Base-by-base conservation (phyloP, 2,797 vertebrate genomes). In the Phyllotis vaccarum region DNA sequence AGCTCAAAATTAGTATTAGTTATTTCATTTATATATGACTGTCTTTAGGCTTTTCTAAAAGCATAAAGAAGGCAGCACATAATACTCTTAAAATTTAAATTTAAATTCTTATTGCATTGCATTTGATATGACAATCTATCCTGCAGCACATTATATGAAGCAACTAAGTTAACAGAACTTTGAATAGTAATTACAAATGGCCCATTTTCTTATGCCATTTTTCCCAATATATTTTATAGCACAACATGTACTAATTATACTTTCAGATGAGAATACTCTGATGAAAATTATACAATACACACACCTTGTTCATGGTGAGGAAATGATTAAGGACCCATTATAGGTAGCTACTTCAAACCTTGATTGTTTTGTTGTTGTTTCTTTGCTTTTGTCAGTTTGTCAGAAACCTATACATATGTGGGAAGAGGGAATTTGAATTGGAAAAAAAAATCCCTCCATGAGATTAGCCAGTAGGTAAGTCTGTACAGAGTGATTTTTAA, bases 1-100 rank as follows among this genome's bases (percentile, higher is more conserved):
- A 94, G 91, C 5, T 88, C 97, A 93, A 96, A 93, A 97, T 97
- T 89, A 80, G 7, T 87, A 89, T 94, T 94, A 97, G 96, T 97
- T 60, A 96, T 96, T 95, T 96, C 29, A 60, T 93, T 94, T 93
- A 93, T 91, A 97, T 98, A 95, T 93, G 96, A 97, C 90, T 86
- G 52, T 94, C 62, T 93, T 79, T 76, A 92, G 54, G 54, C 85
- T 82, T 96, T 88, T 97, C 95, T 97, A 82, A 13, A 60, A 93
- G n/a, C 7, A 29, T 74, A 76, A 56, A 9, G 80, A 90, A 93
- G 27, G 74, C 9, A 82, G 60, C 0, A 60, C 70, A 80, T 96
- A 92, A 72, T 66, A 52, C 49, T 90, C 91, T 54, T 79, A 93
- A 79, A 90, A 92, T 86, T 88, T 56, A 85, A 94, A 46, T 29